phyloP scores from a whole-genome alignment of 1,140 invertebrate genomes.

The Drosophila prosaltans region DNA sequence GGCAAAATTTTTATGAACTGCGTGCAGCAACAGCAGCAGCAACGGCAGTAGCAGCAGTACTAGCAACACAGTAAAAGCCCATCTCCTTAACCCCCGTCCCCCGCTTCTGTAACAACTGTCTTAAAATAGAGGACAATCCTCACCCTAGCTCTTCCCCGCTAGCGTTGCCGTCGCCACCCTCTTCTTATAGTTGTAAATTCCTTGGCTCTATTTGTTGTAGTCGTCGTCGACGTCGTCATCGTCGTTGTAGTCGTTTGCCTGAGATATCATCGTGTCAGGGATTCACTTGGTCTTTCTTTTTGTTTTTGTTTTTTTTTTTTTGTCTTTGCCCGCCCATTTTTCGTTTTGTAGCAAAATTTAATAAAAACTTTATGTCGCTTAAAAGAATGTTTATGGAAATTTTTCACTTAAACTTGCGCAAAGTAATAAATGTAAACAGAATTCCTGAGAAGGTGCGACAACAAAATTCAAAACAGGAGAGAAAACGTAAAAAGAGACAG shows the following conservation, averaged over 20 bases:
- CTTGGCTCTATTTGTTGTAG: slow-evolving; percentile 74
- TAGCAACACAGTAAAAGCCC: slow-evolving; percentile 9
- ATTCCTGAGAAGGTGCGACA: slow-evolving; percentile 82
- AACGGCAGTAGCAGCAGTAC: slow-evolving; percentile 38
- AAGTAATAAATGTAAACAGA: slow-evolving; percentile 83
- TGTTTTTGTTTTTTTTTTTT: background rate
- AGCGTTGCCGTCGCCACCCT: background rate
- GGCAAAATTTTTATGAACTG: slow-evolving; percentile 81
- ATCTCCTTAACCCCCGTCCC: slow-evolving; percentile 17
- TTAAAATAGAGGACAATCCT: slow-evolving; percentile 38
- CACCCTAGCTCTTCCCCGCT: slow-evolving; percentile 25
- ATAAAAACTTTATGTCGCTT: slow-evolving; percentile 83
- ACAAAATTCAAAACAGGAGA: slow-evolving; percentile 71
- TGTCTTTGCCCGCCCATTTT: background rate
- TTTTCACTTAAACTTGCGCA: slow-evolving; percentile 83
- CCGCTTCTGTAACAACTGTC: slow-evolving; percentile 43
- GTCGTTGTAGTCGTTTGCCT: slow-evolving; percentile 37
- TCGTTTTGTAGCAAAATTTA: slow-evolving; percentile 78
- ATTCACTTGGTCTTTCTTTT: slow-evolving; percentile 26
- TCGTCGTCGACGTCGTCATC: slow-evolving; percentile 45
- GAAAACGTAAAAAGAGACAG: slow-evolving; percentile 1
- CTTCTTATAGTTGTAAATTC: slow-evolving; percentile 72
- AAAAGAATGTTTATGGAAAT: slow-evolving; percentile 83
- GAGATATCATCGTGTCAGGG: slow-evolving; percentile 59
- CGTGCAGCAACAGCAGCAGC: slow-evolving; percentile 54